Evolutionary conservation across 2,797 vertebrate genomes (phyloP), one percentile per base, ranked within the genome.

Genomic region (Schizothorax lantsangensis): DNA sequence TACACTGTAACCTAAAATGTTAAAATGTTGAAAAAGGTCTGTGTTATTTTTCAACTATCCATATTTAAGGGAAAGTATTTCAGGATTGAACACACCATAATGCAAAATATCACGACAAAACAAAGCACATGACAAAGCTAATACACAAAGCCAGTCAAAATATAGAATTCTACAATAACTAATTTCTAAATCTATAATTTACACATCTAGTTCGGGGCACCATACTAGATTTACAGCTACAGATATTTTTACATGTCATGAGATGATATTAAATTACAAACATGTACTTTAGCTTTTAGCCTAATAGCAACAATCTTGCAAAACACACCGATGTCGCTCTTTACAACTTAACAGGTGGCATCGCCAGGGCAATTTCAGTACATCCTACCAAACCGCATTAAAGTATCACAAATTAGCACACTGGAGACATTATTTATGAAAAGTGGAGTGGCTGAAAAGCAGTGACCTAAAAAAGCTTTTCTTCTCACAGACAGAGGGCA

Each of bases 401-500:
- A 84, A 86, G 72, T 47, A 73, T 78, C 69, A 40, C 33, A 82
- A 40, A 82, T 84, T n/a, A 77, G 74, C 23, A 66, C 72, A 62
- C 45, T 1, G 30, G 14, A 84, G 40, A 77, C 72, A 66, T 68
- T 23, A 66, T 84, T 84, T 38, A 38, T 64, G 73, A 64, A 68
- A 54, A 84, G 26, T 74, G 26, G 64, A 81, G 49, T 72, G 69
- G 33, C 33, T 52, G n/a, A 38, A 62, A 59, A 36, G 40, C 86
- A 19, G 33, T 45, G 43, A 72, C 80, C 80, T 52, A 82, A 71
- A 82, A 82, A 69, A 38, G 66, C 45, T n/a, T n/a, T 17, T 17
- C 19, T 71, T 69, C 30, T 62, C 38, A 62, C 64, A 87, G 88
- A 90, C 87, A 90, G 90, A 89, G 81, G 90, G 90, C 64, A 87